Conservation (phyloP, 2,797 vertebrate species). For the Diplodus puntazzo region DNA sequence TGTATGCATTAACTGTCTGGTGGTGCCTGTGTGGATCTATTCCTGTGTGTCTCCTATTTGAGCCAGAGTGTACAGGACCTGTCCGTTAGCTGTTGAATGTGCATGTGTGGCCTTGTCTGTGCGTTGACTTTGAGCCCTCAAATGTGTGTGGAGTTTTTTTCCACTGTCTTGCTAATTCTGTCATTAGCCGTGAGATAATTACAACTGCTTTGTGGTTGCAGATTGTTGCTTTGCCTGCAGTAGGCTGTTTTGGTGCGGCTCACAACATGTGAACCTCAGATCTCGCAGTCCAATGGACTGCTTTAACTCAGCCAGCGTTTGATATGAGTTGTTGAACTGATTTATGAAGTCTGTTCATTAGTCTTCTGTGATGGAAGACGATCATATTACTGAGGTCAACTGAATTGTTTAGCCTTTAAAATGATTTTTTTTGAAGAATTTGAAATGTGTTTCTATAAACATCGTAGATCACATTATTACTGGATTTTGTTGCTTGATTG, state of each 20-base stretch:
- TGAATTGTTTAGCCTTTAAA: neutral
- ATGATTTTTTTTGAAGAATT: neutral
- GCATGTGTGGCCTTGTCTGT: conserved; percentile 28
- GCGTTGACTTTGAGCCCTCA: conserved; percentile 57
- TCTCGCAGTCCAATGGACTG: conserved; percentile 24
- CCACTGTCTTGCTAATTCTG: conserved; percentile 76
- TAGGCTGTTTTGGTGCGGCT: conserved; percentile 26
- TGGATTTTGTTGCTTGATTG: neutral
- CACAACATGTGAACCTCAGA: conserved; percentile 28
- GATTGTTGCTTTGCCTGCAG: conserved; percentile 75
- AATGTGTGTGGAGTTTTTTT: conserved; percentile 67
- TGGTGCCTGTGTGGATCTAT: neutral
- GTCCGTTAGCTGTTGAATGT: conserved; percentile 5
- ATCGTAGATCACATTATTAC: neutral
- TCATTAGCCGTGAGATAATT: conserved; percentile 81
- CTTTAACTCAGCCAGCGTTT: conserved; percentile 32
- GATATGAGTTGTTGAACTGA: conserved; percentile 30
- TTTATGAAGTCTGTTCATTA: conserved; percentile 22
- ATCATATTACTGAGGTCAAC: conserved; percentile 1
- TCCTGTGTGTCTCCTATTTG: neutral
- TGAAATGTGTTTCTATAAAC: no score
- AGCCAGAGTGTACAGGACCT: conserved; percentile 1
- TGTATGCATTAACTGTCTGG: conserved; percentile 6
- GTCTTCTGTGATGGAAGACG: conserved; percentile 13
- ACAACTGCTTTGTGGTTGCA: conserved; percentile 59